Conservation (phyloP, 2,888 invertebrate species). For the Phengaris arion region DNA sequence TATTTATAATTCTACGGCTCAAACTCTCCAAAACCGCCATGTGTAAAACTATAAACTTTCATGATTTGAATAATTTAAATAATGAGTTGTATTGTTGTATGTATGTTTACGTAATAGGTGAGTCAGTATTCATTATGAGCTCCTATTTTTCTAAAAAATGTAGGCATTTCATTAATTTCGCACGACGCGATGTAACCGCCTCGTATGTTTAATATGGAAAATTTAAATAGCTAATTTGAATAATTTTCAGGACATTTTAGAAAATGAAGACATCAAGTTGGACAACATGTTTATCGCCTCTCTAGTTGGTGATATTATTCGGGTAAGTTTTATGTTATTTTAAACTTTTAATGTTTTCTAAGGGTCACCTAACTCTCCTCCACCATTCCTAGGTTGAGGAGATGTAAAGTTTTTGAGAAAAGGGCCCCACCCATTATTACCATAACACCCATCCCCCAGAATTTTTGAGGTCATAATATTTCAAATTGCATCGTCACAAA, state of each 20-base stretch:
- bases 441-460: no score
- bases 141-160: no score
- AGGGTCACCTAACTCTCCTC: no score
- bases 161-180: no score
- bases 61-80: slow-evolving; percentile 15
- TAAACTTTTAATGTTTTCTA: background rate
- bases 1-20: slow-evolving; percentile 4
- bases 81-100: background rate
- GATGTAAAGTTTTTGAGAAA: no score
- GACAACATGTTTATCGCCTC: slow-evolving; percentile 98
- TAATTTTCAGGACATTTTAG: slow-evolving; percentile 88
- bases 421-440: no score
- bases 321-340: slow-evolving; percentile 80
- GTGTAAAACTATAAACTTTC: background rate
- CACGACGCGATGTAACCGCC: no score
- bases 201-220: no score
- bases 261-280: slow-evolving; percentile 96
- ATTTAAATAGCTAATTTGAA: background rate
- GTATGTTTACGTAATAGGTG: background rate
- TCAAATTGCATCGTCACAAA: no score
- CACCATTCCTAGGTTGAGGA: no score
- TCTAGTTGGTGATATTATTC: slow-evolving; percentile 94
- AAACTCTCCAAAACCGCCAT: slow-evolving; percentile 3
- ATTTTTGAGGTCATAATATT: no score
- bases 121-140: background rate